These are phyloP conservation scores for Excalfactoria chinensis DNA, from an alignment of 2,113 vertebrate genomes.

Conservation along the genomic window DNA sequence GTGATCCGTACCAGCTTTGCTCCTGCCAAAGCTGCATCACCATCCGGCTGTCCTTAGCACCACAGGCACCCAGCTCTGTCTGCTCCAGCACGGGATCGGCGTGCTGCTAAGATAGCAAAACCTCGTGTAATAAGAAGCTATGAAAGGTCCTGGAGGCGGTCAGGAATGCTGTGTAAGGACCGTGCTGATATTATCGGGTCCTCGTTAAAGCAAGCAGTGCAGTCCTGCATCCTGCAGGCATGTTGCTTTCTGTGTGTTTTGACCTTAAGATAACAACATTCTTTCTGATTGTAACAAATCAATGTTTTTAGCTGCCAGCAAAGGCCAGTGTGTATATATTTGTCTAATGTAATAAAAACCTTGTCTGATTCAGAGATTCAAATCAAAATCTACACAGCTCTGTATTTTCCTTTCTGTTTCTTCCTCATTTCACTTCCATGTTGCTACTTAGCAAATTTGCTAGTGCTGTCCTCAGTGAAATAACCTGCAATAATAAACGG, in stretches of 20 bases:
- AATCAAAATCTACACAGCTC: not conserved
- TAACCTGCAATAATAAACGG: too few relatives aligned
- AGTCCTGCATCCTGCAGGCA: not conserved
- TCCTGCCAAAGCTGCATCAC: not conserved
- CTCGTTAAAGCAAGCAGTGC: not conserved
- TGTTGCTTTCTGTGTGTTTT: not conserved
- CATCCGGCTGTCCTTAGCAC: too few relatives aligned
- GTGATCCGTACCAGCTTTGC: not conserved
- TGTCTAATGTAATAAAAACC: not conserved
- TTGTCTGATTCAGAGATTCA: not conserved
- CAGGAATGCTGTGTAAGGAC: not conserved
- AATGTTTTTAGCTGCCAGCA: not conserved
- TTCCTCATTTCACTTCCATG: not conserved
- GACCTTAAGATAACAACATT: not conserved
- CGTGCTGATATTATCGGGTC: not conserved
- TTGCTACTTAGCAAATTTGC: not conserved
- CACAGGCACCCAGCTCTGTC: not conserved
- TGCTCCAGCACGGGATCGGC: fast-evolving
- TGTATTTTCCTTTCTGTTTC: not conserved
- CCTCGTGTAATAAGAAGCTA: fast-evolving
- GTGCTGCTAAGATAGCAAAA: not conserved
- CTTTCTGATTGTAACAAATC: not conserved
- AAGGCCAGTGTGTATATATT: not conserved
- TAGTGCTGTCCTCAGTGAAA: not conserved
- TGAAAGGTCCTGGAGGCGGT: not conserved